Percentiles rank a stretch among this genome's conserved stretches.
These are phyloP conservation scores for Australoheros scitulus DNA, from an alignment of 2,113 vertebrate genomes.

Conservation along the genomic window DNA sequence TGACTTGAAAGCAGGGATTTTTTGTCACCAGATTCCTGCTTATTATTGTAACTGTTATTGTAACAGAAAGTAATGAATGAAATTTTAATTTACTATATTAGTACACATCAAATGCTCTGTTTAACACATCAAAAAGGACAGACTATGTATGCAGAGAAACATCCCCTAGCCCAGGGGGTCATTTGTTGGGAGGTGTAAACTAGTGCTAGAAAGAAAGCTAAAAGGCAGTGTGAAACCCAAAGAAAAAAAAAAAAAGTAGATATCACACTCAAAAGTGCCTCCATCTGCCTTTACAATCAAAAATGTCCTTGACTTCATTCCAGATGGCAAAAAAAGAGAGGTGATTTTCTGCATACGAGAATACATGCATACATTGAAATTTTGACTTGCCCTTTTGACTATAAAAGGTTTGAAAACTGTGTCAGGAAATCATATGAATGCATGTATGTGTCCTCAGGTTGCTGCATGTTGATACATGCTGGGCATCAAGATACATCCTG, in stretches of 20 bases:
- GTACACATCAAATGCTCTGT: not conserved
- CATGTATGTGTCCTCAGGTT: not conserved
- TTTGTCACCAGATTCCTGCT: not conserved
- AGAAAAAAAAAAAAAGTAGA: not conserved
- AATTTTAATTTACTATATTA: not conserved
- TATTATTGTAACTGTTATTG: not conserved
- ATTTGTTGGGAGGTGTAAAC: not conserved
- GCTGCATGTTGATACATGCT: not conserved
- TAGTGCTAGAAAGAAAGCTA: not conserved
- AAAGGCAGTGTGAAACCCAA: not conserved
- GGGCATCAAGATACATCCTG: not conserved
- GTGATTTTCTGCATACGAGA: not conserved
- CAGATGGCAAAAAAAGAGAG: not conserved
- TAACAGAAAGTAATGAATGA: not conserved
- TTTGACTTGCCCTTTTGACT: not conserved
- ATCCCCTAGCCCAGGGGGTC: not conserved
- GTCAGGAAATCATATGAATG: not conserved
- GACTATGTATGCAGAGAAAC: not conserved
- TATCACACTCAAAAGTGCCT: not conserved
- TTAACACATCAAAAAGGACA: not conserved
- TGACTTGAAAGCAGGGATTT: not conserved
- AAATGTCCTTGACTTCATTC: not conserved
- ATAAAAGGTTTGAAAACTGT: not conserved
- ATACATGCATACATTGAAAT: not conserved
- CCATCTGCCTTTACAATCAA: not conserved